Evolutionary conservation across 2,113 vertebrate species (phyloP).

Genomic region (Lipophrys pholis): DNA sequence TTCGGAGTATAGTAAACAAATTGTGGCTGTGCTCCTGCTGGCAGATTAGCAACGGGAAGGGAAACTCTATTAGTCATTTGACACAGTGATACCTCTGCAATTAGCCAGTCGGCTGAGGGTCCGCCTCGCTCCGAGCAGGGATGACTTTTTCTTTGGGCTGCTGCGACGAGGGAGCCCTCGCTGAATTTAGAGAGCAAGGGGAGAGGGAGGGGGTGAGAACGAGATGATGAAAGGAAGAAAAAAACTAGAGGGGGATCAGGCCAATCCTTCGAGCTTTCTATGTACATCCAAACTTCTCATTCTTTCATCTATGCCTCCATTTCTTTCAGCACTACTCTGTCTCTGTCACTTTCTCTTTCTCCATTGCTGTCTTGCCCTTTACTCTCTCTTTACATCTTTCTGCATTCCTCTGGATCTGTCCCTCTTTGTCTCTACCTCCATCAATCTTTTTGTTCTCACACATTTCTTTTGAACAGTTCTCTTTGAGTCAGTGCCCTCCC

Average conservation of each 20-base stretch:
- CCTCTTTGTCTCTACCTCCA: constrained; percentile 25
- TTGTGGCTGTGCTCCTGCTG: constrained; percentile 61
- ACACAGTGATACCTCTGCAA: constrained; percentile 75
- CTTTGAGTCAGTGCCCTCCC: constrained; percentile 23
- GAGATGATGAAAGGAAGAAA: not conserved
- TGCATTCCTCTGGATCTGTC: constrained; percentile 16
- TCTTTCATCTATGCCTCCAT: constrained; percentile 61
- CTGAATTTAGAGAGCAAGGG: constrained; percentile 24
- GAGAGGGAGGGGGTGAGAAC: not conserved
- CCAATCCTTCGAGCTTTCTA: constrained; percentile 53
- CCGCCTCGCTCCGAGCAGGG: constrained; percentile 33
- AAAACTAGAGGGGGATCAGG: constrained; percentile 41
- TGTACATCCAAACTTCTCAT: constrained; percentile 38
- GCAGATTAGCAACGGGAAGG: constrained; percentile 69
- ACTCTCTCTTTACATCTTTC: constrained; percentile 41
- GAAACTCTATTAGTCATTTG: constrained; percentile 78
- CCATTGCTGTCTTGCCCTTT: constrained; percentile 50
- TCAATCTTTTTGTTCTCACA: constrained; percentile 44
- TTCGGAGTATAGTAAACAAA: constrained; percentile 71
- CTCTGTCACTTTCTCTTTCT: constrained; percentile 44
- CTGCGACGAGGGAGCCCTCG: constrained; percentile 19
- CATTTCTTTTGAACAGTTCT: constrained; percentile 36
- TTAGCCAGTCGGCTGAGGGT: constrained; percentile 65
- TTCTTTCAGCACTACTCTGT: constrained; percentile 44
- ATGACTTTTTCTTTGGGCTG: constrained; percentile 37